Evolutionary conservation across 1,140 invertebrate genomes (phyloP).

Genomic region (Pteromalus puparum): DNA sequence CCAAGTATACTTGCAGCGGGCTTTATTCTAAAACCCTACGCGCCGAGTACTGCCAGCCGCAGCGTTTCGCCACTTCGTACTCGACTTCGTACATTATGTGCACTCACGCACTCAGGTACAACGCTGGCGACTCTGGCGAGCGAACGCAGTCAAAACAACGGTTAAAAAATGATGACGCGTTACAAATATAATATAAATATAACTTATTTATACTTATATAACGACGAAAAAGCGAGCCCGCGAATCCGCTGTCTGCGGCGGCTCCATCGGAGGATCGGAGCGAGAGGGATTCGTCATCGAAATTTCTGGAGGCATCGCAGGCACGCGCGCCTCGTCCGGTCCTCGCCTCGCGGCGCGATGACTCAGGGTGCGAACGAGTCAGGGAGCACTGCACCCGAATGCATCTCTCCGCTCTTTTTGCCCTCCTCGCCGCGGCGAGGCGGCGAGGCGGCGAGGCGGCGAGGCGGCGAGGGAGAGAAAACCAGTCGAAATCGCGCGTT

Average conservation of each 20-base stretch:
- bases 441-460: no score
- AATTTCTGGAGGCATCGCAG: constrained; percentile 70
- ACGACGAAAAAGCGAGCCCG: not conserved
- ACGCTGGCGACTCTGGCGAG: no score
- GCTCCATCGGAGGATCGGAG: constrained; percentile 22
- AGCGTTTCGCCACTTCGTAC: no score
- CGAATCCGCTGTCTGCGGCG: not conserved
- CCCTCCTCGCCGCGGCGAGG: not conserved
- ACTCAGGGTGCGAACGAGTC: constrained; percentile 68
- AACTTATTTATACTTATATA: no score
- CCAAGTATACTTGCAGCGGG: no score
- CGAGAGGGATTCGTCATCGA: constrained; percentile 70
- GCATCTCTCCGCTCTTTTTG: constrained; percentile 50
- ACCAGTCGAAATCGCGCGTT: constrained; percentile 65
- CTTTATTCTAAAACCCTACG: no score
- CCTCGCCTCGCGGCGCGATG: constrained; percentile 52
- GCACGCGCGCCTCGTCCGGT: constrained; percentile 55
- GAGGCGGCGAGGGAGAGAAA: constrained; percentile 51
- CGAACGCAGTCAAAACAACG: no score
- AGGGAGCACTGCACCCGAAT: constrained; percentile 64
- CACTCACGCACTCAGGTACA: no score
- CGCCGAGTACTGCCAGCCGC: no score
- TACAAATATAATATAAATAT: no score
- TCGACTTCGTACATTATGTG: no score
- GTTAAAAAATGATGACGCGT: no score